Conservation (phyloP, 2,797 vertebrate species). For the Thalassophryne amazonica region DNA sequence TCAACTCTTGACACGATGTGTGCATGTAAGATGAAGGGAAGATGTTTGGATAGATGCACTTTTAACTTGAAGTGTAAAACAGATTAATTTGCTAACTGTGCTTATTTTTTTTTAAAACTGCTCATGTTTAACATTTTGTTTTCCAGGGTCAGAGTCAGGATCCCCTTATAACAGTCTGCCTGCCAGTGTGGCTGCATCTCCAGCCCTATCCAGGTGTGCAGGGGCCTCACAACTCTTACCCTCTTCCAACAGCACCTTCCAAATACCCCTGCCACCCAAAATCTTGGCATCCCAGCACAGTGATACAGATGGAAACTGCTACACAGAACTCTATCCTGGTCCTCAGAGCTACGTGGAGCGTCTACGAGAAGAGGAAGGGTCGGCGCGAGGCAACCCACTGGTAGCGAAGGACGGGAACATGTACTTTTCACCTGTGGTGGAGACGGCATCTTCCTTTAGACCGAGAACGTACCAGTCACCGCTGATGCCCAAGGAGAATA, state of each 20-base stretch:
- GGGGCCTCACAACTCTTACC: slow-evolving; percentile 69
- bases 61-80: too few species aligned
- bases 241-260: slow-evolving; percentile 57
- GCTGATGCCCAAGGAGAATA: slow-evolving; percentile 87
- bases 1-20: too few species aligned
- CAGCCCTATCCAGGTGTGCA: slow-evolving; percentile 63
- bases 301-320: slow-evolving; percentile 52
- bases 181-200: slow-evolving; percentile 50
- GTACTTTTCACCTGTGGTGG: slow-evolving; percentile 79
- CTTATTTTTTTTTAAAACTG: too few species aligned
- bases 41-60: too few species aligned
- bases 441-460: slow-evolving; percentile 84
- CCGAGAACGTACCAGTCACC: slow-evolving; percentile 80
- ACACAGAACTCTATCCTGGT: slow-evolving; percentile 45
- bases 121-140: too few species aligned
- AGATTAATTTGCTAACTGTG: too few species aligned
- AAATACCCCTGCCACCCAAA: not conserved
- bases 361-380: slow-evolving; percentile 72
- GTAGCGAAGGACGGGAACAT: slow-evolving; percentile 58
- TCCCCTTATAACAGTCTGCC: slow-evolving; percentile 58
- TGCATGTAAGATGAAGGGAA: too few species aligned
- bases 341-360: slow-evolving; percentile 80
- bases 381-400: slow-evolving; percentile 43
- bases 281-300: slow-evolving; percentile 25
- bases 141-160: slow-evolving; percentile 73